These are phyloP conservation scores for Ferrisia virgata DNA, from an alignment of 2,888 invertebrate species.

Conservation along the genomic window DNA sequence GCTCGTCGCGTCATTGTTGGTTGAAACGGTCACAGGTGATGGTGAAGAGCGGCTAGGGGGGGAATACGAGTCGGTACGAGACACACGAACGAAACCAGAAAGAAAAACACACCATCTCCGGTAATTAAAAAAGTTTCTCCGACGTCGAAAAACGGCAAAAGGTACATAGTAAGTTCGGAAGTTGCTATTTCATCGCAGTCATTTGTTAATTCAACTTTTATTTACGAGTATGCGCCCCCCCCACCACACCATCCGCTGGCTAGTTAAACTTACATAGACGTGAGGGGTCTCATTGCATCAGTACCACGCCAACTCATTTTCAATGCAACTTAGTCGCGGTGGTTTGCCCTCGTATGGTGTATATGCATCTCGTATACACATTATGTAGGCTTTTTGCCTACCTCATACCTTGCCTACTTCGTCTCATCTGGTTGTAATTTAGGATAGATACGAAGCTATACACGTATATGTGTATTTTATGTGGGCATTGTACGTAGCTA, in stretches of 20 bases:
- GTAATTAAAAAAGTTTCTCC: constrained; percentile 25
- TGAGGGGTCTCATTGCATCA: no score
- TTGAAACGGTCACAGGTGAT: background rate
- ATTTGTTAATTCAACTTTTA: constrained; percentile 30
- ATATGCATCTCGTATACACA: background rate
- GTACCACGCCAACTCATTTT: background rate
- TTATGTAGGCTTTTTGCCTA: background rate
- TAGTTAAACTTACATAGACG: no score
- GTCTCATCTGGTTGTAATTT: background rate
- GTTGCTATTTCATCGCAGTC: constrained; percentile 28
- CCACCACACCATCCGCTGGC: background rate
- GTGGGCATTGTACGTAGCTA: background rate
- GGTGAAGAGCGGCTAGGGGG: background rate
- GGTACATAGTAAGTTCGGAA: constrained; percentile 10
- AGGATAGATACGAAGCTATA: background rate
- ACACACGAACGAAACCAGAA: background rate
- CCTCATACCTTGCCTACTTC: background rate
- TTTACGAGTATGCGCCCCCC: background rate
- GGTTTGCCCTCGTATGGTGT: no score
- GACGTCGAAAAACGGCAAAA: constrained; percentile 20
- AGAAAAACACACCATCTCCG: constrained; percentile 20
- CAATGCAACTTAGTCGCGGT: background rate
- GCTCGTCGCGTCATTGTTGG: background rate
- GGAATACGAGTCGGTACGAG: background rate
- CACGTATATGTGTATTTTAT: background rate